phyloP scores from a whole-genome alignment of 2,797 vertebrate genomes.

The Helostoma temminkii region DNA sequence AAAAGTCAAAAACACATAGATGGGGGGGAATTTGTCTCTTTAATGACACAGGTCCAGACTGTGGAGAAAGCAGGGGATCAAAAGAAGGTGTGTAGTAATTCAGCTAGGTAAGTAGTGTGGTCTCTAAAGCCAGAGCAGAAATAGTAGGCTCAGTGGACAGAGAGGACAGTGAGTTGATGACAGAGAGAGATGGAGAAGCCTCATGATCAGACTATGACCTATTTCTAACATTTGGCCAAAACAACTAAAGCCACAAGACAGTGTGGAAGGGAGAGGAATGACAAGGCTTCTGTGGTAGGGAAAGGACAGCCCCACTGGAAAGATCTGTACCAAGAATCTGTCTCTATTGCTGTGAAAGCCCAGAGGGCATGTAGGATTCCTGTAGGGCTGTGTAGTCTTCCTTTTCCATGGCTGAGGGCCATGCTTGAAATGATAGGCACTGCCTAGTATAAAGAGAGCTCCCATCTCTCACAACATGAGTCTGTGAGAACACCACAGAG shows the following conservation, averaged over 20 bases:
- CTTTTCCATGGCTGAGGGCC: constrained; percentile 44
- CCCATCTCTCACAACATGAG: constrained; percentile 22
- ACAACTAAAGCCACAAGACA: constrained; percentile 39
- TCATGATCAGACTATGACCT: constrained; percentile 60
- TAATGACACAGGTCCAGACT: constrained; percentile 12
- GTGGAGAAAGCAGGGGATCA: not conserved
- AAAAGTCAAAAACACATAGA: constrained; percentile 48
- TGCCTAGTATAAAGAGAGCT: constrained; percentile 41
- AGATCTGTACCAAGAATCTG: constrained; percentile 27
- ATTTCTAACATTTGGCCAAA: constrained; percentile 55
- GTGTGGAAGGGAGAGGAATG: constrained; percentile 15
- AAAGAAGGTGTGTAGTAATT: constrained; percentile 3
- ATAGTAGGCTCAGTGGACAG: constrained; percentile 24
- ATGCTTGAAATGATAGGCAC: constrained; percentile 41
- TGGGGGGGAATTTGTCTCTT: not conserved
- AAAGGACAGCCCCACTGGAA: constrained; percentile 36
- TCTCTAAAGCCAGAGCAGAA: constrained; percentile 2
- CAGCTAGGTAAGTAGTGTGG: too few species aligned
- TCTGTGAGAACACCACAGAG: constrained; percentile 37
- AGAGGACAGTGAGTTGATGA: constrained; percentile 18
- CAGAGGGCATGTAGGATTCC: constrained; percentile 33
- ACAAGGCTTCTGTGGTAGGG: constrained; percentile 39
- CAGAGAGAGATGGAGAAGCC: constrained; percentile 29
- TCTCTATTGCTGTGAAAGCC: constrained; percentile 42
- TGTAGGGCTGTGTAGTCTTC: constrained; percentile 35